Conservation (phyloP, 2,113 vertebrate genomes). For the Pogona vitticeps region DNA sequence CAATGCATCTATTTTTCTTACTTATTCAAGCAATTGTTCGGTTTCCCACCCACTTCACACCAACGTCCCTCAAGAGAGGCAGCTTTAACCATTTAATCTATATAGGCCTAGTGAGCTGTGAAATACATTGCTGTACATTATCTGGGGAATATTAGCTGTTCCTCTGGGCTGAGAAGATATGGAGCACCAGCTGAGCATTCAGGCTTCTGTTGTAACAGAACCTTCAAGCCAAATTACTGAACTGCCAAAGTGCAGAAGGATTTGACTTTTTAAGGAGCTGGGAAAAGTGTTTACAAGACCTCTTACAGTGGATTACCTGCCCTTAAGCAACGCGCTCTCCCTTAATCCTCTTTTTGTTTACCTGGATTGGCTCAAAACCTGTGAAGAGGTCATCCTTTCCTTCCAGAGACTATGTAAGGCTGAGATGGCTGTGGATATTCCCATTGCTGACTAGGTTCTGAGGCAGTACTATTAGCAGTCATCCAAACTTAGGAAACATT, state of each 20-base stretch:
- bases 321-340: not conserved
- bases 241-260: not conserved
- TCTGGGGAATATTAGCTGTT: slow-evolving; percentile 29
- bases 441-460: not conserved
- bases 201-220: not conserved
- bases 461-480: too few relatives aligned
- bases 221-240: slow-evolving; percentile 45
- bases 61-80: not conserved
- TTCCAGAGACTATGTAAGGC: not conserved
- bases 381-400: not conserved
- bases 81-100: slow-evolving; percentile 32
- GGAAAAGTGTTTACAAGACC: not conserved
- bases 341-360: not conserved
- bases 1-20: slow-evolving; percentile 30
- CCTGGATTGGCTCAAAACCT: not conserved
- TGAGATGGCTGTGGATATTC: not conserved
- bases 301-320: not conserved
- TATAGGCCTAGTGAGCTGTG: slow-evolving; percentile 27
- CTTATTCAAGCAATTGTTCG: slow-evolving; percentile 12
- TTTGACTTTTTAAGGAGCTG: not conserved
- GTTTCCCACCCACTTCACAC: slow-evolving; percentile 33
- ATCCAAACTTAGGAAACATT: too few relatives aligned
- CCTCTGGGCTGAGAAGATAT: slow-evolving; percentile 34
- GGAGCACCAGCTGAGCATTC: slow-evolving; percentile 16
- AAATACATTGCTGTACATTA: slow-evolving; percentile 29